Conservation (phyloP, 1,140 invertebrate genomes). For the Babylonia areolata region DNA sequence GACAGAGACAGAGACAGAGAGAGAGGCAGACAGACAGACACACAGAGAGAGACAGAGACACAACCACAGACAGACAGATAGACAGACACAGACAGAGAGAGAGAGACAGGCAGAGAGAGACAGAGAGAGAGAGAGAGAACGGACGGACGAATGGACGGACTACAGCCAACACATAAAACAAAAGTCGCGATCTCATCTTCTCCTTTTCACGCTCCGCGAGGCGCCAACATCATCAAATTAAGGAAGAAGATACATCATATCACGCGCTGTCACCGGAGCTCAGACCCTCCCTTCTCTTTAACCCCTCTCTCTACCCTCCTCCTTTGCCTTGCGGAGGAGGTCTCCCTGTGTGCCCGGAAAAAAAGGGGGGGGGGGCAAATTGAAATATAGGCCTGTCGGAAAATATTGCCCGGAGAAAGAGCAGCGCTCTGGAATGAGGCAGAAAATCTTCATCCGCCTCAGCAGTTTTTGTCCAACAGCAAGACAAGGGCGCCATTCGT, state of each 20-base stretch:
- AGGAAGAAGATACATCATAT: slow-evolving; percentile 41
- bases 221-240: slow-evolving; percentile 41
- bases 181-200: slow-evolving; percentile 38
- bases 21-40: too few relatives aligned
- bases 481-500: slow-evolving; percentile 21
- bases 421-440: slow-evolving; percentile 7
- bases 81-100: not conserved
- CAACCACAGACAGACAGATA: not conserved
- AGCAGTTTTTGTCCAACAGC: slow-evolving; percentile 28
- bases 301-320: not conserved
- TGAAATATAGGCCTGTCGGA: slow-evolving; percentile 39
- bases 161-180: not conserved
- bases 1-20: too few relatives aligned
- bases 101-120: not conserved
- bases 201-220: not conserved
- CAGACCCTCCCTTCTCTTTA: not conserved
- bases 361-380: not conserved
- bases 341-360: not conserved
- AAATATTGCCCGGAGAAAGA: slow-evolving; percentile 31
- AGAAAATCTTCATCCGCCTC: slow-evolving; percentile 14
- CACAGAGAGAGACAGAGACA: not conserved
- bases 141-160: not conserved
- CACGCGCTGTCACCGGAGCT: slow-evolving; percentile 27
- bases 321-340: not conserved
- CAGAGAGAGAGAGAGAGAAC: not conserved